Percentiles rank a stretch among this genome's conserved stretches.
Evolutionary conservation across 2,797 vertebrate genomes (phyloP).

Genomic region (Fistularia tabacaria): DNA sequence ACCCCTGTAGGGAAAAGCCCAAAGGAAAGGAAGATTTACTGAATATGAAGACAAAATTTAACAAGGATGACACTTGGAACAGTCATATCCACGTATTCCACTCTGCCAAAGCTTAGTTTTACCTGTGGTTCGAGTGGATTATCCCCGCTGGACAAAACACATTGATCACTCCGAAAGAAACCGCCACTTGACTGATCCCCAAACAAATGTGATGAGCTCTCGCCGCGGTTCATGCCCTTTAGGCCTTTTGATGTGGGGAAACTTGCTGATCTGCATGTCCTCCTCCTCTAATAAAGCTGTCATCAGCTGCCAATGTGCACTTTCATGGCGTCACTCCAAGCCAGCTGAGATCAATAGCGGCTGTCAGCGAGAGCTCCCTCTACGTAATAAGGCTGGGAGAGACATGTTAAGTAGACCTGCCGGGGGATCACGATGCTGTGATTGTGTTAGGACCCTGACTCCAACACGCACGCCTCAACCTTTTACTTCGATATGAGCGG

Average conservation of each 20-base stretch:
- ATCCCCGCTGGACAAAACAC: conserved; percentile 16
- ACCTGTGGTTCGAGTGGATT: conserved; percentile 19
- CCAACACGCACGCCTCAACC: background rate
- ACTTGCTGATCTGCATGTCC: conserved; percentile 52
- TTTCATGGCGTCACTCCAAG: conserved; percentile 48
- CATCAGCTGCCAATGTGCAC: conserved; percentile 53
- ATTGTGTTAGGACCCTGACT: conserved; percentile 19
- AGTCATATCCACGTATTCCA: too few species aligned
- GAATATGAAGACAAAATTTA: too few species aligned
- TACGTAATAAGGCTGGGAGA: conserved; percentile 37
- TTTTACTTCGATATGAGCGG: too few species aligned
- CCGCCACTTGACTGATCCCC: conserved; percentile 35
- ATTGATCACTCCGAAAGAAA: conserved; percentile 36
- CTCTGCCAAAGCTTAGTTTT: too few species aligned
- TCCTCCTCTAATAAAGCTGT: conserved; percentile 65
- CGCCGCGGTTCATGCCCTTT: conserved; percentile 31
- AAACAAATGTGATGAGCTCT: conserved; percentile 44
- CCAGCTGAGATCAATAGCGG: conserved; percentile 54
- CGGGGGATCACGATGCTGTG: conserved; percentile 21
- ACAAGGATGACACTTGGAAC: too few species aligned
- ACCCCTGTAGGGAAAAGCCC: too few species aligned
- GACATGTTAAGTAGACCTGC: conserved; percentile 41
- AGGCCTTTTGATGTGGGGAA: conserved; percentile 37
- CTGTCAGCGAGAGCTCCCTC: conserved; percentile 44
- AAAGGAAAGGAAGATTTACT: too few species aligned